Evolutionary conservation across 1,140 invertebrate genomes (phyloP).

Genomic region (Apis florea): DNA sequence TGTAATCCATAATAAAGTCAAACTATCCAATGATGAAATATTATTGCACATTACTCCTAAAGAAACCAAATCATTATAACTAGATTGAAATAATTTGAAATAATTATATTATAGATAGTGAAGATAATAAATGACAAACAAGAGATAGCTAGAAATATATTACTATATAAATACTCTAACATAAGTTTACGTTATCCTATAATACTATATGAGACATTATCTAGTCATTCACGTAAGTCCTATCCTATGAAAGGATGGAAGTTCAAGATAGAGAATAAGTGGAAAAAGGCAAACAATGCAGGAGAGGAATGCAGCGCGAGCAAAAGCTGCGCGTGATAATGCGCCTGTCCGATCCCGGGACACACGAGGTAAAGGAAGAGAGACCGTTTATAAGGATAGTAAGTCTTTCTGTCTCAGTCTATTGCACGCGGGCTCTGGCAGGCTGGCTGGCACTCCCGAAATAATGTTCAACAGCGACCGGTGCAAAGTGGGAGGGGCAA

Average conservation of each 20-base stretch:
- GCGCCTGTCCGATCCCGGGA: constrained; percentile 64
- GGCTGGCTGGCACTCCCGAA: constrained; percentile 71
- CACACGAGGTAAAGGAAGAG: constrained; percentile 52
- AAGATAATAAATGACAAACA: too few species aligned
- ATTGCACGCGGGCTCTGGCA: constrained; percentile 51
- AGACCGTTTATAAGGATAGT: constrained; percentile 19
- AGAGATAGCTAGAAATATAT: too few species aligned
- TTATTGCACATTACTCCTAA: neutral
- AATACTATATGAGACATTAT: neutral
- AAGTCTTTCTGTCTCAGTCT: constrained; percentile 4
- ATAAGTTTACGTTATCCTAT: too few species aligned
- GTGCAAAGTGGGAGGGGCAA: neutral
- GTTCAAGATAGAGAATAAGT: neutral
- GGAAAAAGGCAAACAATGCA: constrained; percentile 17
- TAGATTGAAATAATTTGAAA: too few species aligned
- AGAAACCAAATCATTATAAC: too few species aligned
- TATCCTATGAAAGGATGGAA: neutral
- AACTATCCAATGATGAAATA: neutral
- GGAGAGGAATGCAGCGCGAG: constrained; percentile 22
- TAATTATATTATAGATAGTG: too few species aligned
- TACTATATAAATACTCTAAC: too few species aligned
- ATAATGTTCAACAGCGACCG: constrained; percentile 67
- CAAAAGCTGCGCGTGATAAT: constrained; percentile 47
- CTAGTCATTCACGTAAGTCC: neutral
- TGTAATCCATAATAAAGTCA: neutral